Percentiles rank a stretch among this genome's conserved stretches.
phyloP scores from a whole-genome alignment of 2,113 vertebrate species.

The Balaeniceps rex region DNA sequence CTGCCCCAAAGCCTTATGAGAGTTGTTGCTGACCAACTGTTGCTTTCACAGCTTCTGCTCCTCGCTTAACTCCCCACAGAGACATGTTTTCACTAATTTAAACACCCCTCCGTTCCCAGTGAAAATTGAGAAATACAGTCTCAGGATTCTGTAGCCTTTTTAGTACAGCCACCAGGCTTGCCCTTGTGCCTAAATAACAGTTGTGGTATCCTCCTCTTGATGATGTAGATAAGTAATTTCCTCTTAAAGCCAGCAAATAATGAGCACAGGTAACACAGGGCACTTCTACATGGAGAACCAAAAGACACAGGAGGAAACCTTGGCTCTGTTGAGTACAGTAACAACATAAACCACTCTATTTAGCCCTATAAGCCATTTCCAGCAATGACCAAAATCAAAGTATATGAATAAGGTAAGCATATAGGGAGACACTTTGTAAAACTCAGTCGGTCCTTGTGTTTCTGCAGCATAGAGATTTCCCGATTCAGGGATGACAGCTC shows the following conservation, averaged over 20 bases:
- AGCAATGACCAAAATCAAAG: not conserved
- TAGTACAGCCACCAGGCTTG: not conserved
- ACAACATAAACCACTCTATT: not conserved
- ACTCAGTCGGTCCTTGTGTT: rapidly evolving
- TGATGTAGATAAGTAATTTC: not conserved
- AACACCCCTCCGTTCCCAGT: not conserved
- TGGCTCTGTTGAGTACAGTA: not conserved
- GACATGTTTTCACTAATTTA: not conserved
- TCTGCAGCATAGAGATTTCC: not conserved
- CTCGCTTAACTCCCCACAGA: not conserved
- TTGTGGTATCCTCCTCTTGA: not conserved
- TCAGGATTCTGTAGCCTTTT: not conserved
- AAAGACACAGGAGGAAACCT: not conserved
- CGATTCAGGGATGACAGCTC: not conserved
- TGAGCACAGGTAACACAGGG: not conserved
- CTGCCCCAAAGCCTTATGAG: not conserved
- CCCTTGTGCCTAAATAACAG: not conserved
- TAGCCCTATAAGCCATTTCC: not conserved
- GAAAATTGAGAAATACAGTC: not conserved
- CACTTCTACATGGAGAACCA: not conserved
- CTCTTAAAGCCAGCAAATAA: not conserved
- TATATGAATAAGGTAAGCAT: not conserved
- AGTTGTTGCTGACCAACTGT: not conserved
- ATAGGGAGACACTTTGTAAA: rapidly evolving
- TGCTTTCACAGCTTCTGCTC: not conserved